Evolutionary conservation across 1,140 invertebrate genomes (phyloP).

Genomic region (Bicyclus anynana): DNA sequence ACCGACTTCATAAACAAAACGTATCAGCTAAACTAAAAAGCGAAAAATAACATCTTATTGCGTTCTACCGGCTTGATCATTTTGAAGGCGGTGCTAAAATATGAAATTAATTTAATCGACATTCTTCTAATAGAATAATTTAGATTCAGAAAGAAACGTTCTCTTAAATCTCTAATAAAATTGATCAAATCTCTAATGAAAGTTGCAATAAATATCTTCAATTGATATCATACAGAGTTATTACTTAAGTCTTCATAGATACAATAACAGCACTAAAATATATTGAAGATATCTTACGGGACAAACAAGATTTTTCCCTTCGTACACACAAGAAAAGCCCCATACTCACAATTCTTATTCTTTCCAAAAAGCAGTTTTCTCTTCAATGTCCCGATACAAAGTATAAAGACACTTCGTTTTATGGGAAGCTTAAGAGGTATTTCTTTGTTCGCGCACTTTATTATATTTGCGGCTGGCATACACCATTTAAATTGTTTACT

Average conservation of each 20-base stretch:
- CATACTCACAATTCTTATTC: constrained; percentile 3
- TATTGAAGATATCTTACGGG: neutral
- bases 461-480: constrained; percentile 13
- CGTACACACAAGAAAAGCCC: neutral
- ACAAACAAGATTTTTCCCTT: neutral
- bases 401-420: constrained; percentile 24
- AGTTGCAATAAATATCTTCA: too few species aligned
- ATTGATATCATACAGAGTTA: too few species aligned
- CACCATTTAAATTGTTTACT: constrained; percentile 22
- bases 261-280: neutral
- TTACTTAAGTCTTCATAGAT: neutral
- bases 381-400: constrained; percentile 22
- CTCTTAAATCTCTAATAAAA: too few species aligned
- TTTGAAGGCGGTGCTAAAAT: too few species aligned
- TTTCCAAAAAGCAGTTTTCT: constrained; percentile 17
- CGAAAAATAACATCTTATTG: too few species aligned
- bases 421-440: constrained; percentile 22
- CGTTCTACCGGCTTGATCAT: too few species aligned
- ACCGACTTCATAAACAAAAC: too few species aligned
- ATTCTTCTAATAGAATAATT: too few species aligned
- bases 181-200: too few species aligned
- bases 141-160: too few species aligned
- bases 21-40: too few species aligned
- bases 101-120: too few species aligned
- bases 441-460: constrained; percentile 22